Evolutionary conservation across 2,888 invertebrate genomes (phyloP), one percentile per base, ranked within the genome.

Genomic region (Chymomyza caudatula): DNA sequence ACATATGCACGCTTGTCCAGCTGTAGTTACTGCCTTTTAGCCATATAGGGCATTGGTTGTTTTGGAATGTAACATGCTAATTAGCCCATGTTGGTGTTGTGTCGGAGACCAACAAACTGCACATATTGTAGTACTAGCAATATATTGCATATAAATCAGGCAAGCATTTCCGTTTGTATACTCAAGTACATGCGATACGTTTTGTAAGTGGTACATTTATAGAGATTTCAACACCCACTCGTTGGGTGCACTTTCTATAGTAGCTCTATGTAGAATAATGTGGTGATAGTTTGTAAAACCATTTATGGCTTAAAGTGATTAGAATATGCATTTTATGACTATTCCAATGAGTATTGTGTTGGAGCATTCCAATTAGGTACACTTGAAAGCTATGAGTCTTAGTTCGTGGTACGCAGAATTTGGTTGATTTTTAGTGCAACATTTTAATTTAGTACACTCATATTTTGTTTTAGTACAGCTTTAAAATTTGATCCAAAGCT

Each of bases 31-130:
- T 77, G 63, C 60, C 72, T 74, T 75, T 86, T 71, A 74, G 71
- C 78, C 86, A 81, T 75, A 69, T 85, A 69, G 75, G 85, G 85
- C 68, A 73, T 60, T 11, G 44, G 64, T 60, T 60, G 71, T 42
- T 53, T 56, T 59, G 71, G 69, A 63, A 72, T 76, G 76, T 71
- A 74, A 81, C 85, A 84, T 83, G 86, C 73, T 86, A 83, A 83
- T 86, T 86, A 81, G 67, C 75, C 71, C 65, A 74, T 71, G 71
- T 70, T 71, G 66, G 69, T 61, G 29, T 54, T 22, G 13, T 60
- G 15, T 20, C 20, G 29, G 8, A 37, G 29, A 37, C 29, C 63
- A 63, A 59, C 63, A 60, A 47, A 54, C 68, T 57, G 25, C 25
- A 42, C 49, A 68, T 51, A 15, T 19, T 44, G 23, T 53, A 22